These are phyloP conservation scores for Ophion ellenae DNA, from an alignment of 2,888 invertebrate species.

Conservation along the genomic window DNA sequence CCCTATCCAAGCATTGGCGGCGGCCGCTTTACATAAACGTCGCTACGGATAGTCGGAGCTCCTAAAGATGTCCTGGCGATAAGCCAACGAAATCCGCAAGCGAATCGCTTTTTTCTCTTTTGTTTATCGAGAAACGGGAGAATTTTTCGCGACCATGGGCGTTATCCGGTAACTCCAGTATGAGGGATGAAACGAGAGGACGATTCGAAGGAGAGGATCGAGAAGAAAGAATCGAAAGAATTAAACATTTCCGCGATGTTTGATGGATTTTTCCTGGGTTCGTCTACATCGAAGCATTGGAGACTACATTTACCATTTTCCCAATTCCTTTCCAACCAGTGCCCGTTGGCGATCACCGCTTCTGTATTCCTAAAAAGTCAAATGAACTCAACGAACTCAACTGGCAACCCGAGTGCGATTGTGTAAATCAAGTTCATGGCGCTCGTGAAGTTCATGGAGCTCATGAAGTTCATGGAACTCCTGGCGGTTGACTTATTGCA, in stretches of 20 bases:
- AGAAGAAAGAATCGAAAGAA: too few relatives aligned
- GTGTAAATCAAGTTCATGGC: too few relatives aligned
- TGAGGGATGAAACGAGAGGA: slow-evolving; percentile 15
- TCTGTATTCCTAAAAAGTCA: too few relatives aligned
- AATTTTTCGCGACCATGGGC: slow-evolving; percentile 25
- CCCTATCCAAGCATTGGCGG: slow-evolving; percentile 50
- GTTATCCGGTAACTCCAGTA: neutral
- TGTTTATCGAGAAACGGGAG: slow-evolving; percentile 45
- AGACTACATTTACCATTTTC: too few relatives aligned
- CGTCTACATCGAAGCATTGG: neutral
- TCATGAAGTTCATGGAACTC: too few relatives aligned
- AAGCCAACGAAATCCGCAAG: slow-evolving; percentile 69
- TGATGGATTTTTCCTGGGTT: neutral
- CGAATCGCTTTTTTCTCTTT: slow-evolving; percentile 19
- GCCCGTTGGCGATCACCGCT: too few relatives aligned
- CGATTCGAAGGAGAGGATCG: too few relatives aligned
- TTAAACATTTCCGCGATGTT: neutral
- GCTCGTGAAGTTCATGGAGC: too few relatives aligned
- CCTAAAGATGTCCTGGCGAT: slow-evolving; percentile 80
- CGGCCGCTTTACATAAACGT: slow-evolving; percentile 79
- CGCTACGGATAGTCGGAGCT: slow-evolving; percentile 74
- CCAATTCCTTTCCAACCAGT: too few relatives aligned
- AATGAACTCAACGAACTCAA: too few relatives aligned
- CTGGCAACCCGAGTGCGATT: too few relatives aligned
- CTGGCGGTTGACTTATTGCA: too few relatives aligned